Evolutionary conservation across 1,140 invertebrate genomes (phyloP), one percentile per base, ranked within the genome.

Genomic region (Drosophila bipectinata): DNA sequence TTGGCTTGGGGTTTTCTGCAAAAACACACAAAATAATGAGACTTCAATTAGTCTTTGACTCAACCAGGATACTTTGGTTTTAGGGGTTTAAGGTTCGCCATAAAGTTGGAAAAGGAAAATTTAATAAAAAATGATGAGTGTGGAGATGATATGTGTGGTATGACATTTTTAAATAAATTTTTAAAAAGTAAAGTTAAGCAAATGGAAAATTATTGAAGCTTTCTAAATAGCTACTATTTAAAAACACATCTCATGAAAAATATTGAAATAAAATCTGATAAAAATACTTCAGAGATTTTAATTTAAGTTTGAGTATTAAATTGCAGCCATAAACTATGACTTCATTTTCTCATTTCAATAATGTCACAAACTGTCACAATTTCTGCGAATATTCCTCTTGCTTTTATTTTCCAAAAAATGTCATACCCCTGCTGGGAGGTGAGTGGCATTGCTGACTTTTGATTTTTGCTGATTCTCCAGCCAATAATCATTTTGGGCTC

Each of bases 1-100:
- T 91, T 92, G 89, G 89, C 90, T 89, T 92, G 91, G 78, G 84
- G 85, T 91, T 91, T 91, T 91, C 90, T 91, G 61, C 14, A 73
- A 63, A 64, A 58, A 45, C 12, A 24, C 24, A 54, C 28, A 18
- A 41, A 54, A 52, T n/a, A 53, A 48, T 52, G 21, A 9, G 9
- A 8, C 24, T 30, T 41, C 39, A 68, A 76, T 76, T 76, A 58
- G 52, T 30, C 4, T 10, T 53, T 34, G 8, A 24, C 5, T 6
- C 9, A 9, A n/a, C 34, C 14, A 32, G 28, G 28, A 15, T 37
- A 21, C 14, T 37, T 41, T 45, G 41, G 10, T 24, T 62, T 64
- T 67, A 44, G 4, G 9, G n/a, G 18, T 34, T 34, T 56, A 45
- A 44, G 9, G 18, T 49, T 60, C 34, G 54, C 71, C 45, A 67